Evolutionary conservation across 1,140 invertebrate genomes (phyloP), one percentile per base, ranked within the genome.

Genomic region (Melitaea cinxia): DNA sequence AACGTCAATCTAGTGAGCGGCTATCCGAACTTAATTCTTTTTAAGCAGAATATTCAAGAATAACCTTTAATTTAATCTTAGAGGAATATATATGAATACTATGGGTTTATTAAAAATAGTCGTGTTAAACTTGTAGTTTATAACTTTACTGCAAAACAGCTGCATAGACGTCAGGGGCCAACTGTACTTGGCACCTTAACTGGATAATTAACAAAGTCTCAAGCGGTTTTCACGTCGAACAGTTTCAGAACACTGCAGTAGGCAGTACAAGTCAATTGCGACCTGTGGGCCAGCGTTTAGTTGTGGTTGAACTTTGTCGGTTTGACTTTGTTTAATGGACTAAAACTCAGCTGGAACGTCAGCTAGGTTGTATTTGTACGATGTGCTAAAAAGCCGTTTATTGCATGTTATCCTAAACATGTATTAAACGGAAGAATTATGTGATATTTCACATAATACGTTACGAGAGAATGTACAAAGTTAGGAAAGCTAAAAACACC

Each of bases 101-200:
- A n/a, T n/a, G n/a, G n/a, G 1, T 39, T 15, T 9, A 15, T 39
- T 15, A 2, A 15, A 2, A 15, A 9, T 47, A 1, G n/a, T 23
- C 4, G 42, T 23, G 19, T 47, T 23, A 28, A 39, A 30, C 12
- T 42, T 47, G 15, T 17, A 12, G 23, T 39, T 49, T 10, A 35
- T 30, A 60, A 37, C 23, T 47, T 24, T 17, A 23, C 57, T 57
- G 62, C 62, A 65, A 37, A 65, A 52, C 53, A 56, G 52, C 45
- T 65, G 54, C 54, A 49, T 57, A 50, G 52, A 19, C 54, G 42
- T 57, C 39, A 52, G 50, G 17, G 23, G 39, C 23, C 50, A 65
- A 45, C 54, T 65, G 54, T 54, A 65, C 37, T 65, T 58, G 62
- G 60, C 60, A 62, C 50, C 15, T 60, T 23, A 39, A 50, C 63